Percentiles rank a stretch among this genome's conserved stretches.
Conservation (phyloP, 2,888 invertebrate genomes). For the Drosophila anomelani region DNA sequence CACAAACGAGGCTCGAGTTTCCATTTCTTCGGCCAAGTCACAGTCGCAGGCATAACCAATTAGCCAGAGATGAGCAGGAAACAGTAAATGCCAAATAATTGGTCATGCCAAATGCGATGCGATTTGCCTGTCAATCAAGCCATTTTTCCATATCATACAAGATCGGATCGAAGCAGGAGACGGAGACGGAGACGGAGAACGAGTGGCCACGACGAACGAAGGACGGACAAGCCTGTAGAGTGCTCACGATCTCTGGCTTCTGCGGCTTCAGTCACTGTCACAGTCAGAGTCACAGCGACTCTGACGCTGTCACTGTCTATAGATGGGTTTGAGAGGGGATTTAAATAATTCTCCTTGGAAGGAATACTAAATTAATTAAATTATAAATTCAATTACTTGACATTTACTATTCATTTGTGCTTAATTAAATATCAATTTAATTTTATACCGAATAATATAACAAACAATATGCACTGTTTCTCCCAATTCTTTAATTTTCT, state of each 20-base stretch:
- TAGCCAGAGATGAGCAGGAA: constrained; percentile 34
- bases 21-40: constrained; percentile 20
- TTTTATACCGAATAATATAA: not conserved
- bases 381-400: no score
- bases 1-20: constrained; percentile 24
- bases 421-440: no score
- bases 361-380: not conserved
- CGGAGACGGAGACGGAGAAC: not conserved
- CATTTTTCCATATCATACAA: constrained; percentile 26
- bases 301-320: constrained; percentile 6
- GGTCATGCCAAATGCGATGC: constrained; percentile 47
- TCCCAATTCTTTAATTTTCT: no score
- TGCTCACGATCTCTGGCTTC: constrained; percentile 26
- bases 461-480: not conserved
- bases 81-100: constrained; percentile 48
- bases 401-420: no score
- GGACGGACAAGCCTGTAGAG: constrained; percentile 14
- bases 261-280: not conserved
- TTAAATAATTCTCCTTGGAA: not conserved
- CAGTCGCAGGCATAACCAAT: constrained; percentile 33
- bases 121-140: constrained; percentile 43
- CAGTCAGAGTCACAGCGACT: constrained; percentile 2
- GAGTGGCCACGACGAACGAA: constrained; percentile 4
- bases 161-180: constrained; percentile 4
- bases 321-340: constrained; percentile 5